phyloP scores from a whole-genome alignment of 2,888 invertebrate genomes.

The Ophioninae sp. region DNA sequence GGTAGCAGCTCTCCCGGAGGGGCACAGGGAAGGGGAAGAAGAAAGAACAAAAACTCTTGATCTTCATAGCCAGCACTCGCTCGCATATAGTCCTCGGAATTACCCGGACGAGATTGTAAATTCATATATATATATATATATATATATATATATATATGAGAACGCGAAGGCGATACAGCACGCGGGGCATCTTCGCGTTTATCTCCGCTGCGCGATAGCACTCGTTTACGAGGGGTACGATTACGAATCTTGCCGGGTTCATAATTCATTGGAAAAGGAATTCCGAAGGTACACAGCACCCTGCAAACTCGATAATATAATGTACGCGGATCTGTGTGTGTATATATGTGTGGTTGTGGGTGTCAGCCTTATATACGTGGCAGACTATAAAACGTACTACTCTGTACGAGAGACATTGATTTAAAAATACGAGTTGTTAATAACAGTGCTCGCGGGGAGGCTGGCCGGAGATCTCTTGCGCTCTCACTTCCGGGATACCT shows the following conservation, averaged over 20 bases:
- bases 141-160: conserved; percentile 6
- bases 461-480: conserved; percentile 35
- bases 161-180: background rate
- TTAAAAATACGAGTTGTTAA: conserved; percentile 66
- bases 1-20: background rate
- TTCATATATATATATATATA: conserved; percentile 12
- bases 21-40: background rate
- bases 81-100: conserved; percentile 15
- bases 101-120: conserved; percentile 28
- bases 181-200: conserved; percentile 48
- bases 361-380: background rate
- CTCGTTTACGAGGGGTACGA: conserved; percentile 56
- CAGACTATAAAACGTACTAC: conserved; percentile 12
- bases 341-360: background rate
- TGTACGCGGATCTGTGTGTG: conserved; percentile 9
- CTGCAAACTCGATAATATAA: conserved; percentile 38
- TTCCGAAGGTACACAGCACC: conserved; percentile 46
- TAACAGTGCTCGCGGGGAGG: conserved; percentile 65
- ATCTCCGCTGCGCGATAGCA: conserved; percentile 41
- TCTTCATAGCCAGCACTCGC: background rate
- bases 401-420: conserved; percentile 46
- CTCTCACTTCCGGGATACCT: conserved; percentile 65
- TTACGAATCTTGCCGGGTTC: conserved; percentile 61
- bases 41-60: background rate
- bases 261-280: conserved; percentile 60